phyloP scores from a whole-genome alignment of 1,140 invertebrate genomes.

The Platyscapa corneri region DNA sequence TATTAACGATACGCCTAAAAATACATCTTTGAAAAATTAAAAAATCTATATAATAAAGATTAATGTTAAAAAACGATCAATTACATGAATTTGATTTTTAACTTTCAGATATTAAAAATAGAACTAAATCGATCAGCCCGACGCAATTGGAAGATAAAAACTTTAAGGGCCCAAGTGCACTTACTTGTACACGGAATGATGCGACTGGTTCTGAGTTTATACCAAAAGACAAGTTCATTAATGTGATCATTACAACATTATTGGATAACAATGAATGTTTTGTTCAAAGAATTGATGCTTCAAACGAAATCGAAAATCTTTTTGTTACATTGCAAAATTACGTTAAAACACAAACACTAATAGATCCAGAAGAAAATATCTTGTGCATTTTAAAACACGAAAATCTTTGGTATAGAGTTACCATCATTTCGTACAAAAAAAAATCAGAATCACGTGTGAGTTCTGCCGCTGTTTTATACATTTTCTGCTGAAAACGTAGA shows the following conservation, averaged over 20 bases:
- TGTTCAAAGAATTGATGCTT: slow-evolving; percentile 55
- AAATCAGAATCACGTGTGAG: background rate
- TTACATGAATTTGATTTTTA: background rate
- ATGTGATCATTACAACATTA: slow-evolving; percentile 37
- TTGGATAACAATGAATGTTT: slow-evolving; percentile 54
- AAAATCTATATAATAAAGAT: no score
- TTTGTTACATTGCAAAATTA: slow-evolving; percentile 48
- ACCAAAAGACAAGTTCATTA: slow-evolving; percentile 53
- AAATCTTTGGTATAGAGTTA: slow-evolving; percentile 60
- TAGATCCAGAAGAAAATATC: slow-evolving; percentile 53
- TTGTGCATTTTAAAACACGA: slow-evolving; percentile 57
- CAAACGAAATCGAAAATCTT: slow-evolving; percentile 31
- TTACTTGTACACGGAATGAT: background rate
- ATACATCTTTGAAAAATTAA: no score
- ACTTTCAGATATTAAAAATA: background rate
- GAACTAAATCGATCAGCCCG: background rate
- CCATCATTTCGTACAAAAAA: slow-evolving; percentile 47
- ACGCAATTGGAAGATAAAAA: background rate
- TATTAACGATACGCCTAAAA: no score
- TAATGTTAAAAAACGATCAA: background rate
- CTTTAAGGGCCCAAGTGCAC: background rate
- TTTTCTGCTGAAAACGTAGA: no score
- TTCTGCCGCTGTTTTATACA: no score
- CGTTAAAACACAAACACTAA: background rate
- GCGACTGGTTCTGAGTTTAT: slow-evolving; percentile 44